Evolutionary conservation across 2,888 invertebrate genomes (phyloP).

Genomic region (Agonum fuliginosum): DNA sequence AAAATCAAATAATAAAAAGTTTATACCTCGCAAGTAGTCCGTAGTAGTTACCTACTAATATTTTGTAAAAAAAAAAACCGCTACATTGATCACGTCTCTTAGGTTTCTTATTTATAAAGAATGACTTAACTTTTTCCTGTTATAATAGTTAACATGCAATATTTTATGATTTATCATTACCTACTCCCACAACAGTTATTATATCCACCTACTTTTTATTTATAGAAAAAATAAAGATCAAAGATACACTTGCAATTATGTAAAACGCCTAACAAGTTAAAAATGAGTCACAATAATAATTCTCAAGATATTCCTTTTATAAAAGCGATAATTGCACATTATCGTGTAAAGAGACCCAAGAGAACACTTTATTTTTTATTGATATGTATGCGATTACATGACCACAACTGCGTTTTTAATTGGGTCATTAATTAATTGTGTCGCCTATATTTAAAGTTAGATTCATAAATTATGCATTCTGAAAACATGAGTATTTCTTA

Average conservation of each 20-base stretch:
- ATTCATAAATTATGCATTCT: conserved; percentile 7
- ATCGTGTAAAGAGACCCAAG: neutral
- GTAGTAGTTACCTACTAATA: no score
- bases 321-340: conserved; percentile 22
- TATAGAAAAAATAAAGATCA: conserved; percentile 12
- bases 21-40: no score
- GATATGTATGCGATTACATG: conserved; percentile 21
- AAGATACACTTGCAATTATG: conserved; percentile 3
- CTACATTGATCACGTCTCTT: no score
- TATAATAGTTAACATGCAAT: no score
- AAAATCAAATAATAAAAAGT: no score
- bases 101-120: no score
- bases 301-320: neutral
- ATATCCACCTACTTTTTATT: no score
- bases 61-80: no score
- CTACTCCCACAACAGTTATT: no score
- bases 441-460: neutral
- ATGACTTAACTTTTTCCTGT: no score
- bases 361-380: conserved; percentile 1
- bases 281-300: neutral
- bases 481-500: no score
- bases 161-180: no score
- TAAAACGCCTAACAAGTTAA: conserved; percentile 18
- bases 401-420: conserved; percentile 13
- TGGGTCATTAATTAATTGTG: conserved; percentile 28